Evolutionary conservation across 2,888 invertebrate genomes (phyloP).

Genomic region (Smittia sp.): DNA sequence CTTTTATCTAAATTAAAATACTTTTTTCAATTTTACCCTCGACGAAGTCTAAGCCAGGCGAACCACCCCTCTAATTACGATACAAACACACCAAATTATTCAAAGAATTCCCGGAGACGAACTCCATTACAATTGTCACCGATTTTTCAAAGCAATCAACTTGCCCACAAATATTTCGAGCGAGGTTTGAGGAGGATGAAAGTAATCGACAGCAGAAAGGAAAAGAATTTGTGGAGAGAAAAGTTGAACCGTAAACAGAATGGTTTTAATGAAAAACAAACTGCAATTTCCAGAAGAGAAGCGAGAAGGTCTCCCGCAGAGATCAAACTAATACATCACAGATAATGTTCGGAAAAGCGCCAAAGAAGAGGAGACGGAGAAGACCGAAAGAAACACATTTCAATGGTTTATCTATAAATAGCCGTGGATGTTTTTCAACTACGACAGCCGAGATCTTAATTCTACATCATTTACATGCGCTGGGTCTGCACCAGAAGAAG

Average conservation of each 20-base stretch:
- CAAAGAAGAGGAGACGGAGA: background rate
- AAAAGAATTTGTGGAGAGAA: background rate
- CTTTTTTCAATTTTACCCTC: constrained; percentile 24
- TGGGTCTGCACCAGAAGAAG: background rate
- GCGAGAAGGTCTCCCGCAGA: constrained; percentile 14
- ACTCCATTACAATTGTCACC: constrained; percentile 11
- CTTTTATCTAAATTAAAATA: constrained; percentile 39
- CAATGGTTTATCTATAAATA: background rate
- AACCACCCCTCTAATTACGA: constrained; percentile 1
- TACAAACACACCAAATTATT: background rate
- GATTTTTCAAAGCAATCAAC: constrained; percentile 9
- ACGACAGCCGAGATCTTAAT: constrained; percentile 1
- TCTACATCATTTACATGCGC: background rate
- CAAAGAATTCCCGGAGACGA: background rate
- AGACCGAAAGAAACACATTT: background rate
- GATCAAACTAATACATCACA: background rate
- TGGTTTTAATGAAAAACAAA: constrained; percentile 18
- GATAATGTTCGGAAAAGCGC: background rate
- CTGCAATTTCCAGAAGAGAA: background rate
- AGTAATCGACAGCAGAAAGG: background rate
- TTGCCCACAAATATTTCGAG: background rate
- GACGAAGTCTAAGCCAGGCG: background rate
- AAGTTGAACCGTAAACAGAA: background rate
- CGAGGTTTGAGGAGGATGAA: background rate
- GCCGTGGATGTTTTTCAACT: background rate